These are phyloP conservation scores for Thysanoteuthis rhombus DNA, from an alignment of 2,888 invertebrate genomes.

Conservation along the genomic window DNA sequence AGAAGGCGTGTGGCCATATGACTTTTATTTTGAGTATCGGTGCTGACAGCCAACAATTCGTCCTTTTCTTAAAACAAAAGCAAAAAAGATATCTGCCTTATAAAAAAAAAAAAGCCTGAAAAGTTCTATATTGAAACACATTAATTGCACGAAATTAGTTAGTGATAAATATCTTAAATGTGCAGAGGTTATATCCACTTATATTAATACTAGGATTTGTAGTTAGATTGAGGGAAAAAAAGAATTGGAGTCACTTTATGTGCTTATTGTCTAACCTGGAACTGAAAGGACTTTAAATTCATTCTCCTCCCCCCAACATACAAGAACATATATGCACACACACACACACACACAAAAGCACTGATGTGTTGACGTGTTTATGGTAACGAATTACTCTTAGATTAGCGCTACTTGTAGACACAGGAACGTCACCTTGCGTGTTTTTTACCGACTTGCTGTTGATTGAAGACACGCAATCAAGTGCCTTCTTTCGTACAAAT, in stretches of 20 bases:
- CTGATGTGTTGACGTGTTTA: conserved; percentile 12
- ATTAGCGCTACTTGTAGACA: neutral
- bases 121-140: neutral
- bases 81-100: neutral
- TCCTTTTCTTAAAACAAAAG: neutral
- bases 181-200: neutral
- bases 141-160: conserved; percentile 12
- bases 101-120: neutral
- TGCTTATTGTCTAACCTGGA: neutral
- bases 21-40: neutral
- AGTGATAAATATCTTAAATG: neutral
- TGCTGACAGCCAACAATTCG: neutral
- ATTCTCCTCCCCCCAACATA: too few species aligned
- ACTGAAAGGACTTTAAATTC: neutral
- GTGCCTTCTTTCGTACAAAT: conserved; percentile 21
- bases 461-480: neutral
- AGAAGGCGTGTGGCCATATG: neutral
- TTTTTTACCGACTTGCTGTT: conserved; percentile 12
- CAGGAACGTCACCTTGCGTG: neutral
- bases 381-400: neutral
- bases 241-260: neutral
- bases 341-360: neutral
- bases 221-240: neutral
- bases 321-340: too few species aligned
- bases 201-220: neutral